A percentile compares a stretch with the other conserved stretches of the same genome.
phyloP scores from a whole-genome alignment of 2,888 invertebrate genomes.

The Rhopalosiphum nymphaeae region DNA sequence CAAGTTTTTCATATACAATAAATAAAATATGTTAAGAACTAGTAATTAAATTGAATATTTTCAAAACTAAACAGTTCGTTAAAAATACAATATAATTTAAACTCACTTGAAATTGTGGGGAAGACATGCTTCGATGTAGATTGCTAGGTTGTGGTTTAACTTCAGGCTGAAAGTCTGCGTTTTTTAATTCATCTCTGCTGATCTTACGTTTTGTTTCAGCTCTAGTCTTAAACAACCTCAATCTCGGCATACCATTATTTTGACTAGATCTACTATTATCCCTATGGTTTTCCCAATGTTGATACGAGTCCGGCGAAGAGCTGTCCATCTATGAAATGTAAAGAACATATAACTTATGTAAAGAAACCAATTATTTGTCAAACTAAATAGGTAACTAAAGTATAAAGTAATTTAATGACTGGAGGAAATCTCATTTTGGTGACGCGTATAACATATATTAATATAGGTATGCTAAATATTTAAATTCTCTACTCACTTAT shows the following conservation, averaged over 20 bases:
- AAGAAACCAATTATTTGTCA: neutral
- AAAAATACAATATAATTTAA: neutral
- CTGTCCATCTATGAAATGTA: slow-evolving; percentile 71
- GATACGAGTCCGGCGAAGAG: slow-evolving; percentile 75
- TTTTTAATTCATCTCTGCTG: slow-evolving; percentile 61
- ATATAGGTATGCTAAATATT: neutral
- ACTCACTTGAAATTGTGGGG: slow-evolving; percentile 72
- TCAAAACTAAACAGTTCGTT: neutral
- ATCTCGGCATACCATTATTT: slow-evolving; percentile 70
- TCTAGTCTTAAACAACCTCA: slow-evolving; percentile 81
- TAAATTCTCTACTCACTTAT: neutral
- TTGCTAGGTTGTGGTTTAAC: slow-evolving; percentile 66
- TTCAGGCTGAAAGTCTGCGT: slow-evolving; percentile 60
- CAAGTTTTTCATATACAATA: neutral
- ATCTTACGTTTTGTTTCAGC: slow-evolving; percentile 75
- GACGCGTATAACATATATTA: neutral
- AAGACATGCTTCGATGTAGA: slow-evolving; percentile 71
- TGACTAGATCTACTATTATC: slow-evolving; percentile 62
- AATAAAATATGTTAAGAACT: neutral
- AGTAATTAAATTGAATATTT: neutral
- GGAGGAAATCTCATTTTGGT: neutral
- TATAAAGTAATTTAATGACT: neutral
- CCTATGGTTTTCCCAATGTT: slow-evolving; percentile 71
- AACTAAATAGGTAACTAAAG: neutral
- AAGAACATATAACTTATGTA: neutral